Base-by-base conservation (phyloP, 2,888 invertebrate species). In the Drymonia ruficornis region DNA sequence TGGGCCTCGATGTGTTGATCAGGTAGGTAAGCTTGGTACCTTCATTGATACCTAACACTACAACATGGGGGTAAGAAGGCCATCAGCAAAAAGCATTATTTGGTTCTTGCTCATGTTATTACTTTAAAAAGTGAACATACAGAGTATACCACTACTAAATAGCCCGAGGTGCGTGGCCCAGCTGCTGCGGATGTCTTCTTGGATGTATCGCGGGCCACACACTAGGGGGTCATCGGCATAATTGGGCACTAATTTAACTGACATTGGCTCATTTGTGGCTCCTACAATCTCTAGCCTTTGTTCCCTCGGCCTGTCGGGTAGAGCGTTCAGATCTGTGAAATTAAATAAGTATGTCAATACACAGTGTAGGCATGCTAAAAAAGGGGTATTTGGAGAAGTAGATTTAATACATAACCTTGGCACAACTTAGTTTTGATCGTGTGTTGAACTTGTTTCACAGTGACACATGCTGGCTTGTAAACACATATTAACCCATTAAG, bases 401-500 rank as follows among this genome's bases (percentile, higher is more conserved):
- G 7, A 45, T n/a, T 45, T 28, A 45, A 45, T 28, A 13, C n/a
- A 15, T 45, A 90, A 96, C 97, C 96, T 93, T 91, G 88, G 75
- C 95, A 95, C 55, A 97, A 78, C 78, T 96, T 96, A 40, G 88
- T 80, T 59, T 94, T 83, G 45, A 97, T 84, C 2, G 93, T 94
- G 49, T 92, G 86, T 70, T 94, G 93, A 0, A 96, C 87, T 72
- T 90, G 91, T 18, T 76, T 76, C 0, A 94, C 83, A 43, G 93
- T 85, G 36, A 95, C 87, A 50, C 94, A 94, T 0, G 95, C 81
- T 13, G 97, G 97, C 83, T 98, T 98, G 71, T 96, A 97, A 13
- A 97, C 88, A 83, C 96, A 96, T 58, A 97, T 88, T 8, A 97
- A 76, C 28, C 98, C 97, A 84, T 95, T 96, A 50, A 98, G 80